A percentile compares a stretch with the other conserved stretches of the same genome.
Conservation (phyloP, 2,797 vertebrate species). For the Staurois parvus region DNA sequence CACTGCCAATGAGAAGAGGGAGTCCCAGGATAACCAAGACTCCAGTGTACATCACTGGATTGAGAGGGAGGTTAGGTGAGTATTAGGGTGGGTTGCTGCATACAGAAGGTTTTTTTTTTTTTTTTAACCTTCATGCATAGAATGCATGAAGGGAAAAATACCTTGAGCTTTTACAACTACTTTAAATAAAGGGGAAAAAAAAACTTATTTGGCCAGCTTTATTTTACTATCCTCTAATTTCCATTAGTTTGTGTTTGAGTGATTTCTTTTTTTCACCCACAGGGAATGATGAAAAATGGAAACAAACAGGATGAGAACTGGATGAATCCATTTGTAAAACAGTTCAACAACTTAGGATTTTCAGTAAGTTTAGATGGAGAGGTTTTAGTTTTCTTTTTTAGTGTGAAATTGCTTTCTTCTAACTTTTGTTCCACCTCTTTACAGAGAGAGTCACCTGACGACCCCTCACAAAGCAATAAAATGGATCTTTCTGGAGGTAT, state of each 20-base stretch:
- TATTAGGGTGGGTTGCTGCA: too few relatives aligned
- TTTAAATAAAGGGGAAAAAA: too few relatives aligned
- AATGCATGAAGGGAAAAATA: too few relatives aligned
- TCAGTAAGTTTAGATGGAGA: conserved; percentile 80
- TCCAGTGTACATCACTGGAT: too few relatives aligned
- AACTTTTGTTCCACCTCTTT: conserved; percentile 37
- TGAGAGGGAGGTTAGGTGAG: too few relatives aligned
- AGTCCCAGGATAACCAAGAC: too few relatives aligned
- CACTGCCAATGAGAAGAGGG: too few relatives aligned
- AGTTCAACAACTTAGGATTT: conserved; percentile 93
- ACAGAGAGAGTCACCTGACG: conserved; percentile 94
- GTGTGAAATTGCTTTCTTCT: background rate
- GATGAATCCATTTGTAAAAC: conserved; percentile 95
- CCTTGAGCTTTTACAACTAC: too few relatives aligned
- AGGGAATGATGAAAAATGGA: conserved; percentile 91
- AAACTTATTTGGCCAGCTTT: too few relatives aligned
- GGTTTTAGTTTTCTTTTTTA: background rate
- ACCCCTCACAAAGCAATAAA: conserved; percentile 91
- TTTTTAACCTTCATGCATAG: too few relatives aligned
- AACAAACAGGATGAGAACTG: conserved; percentile 94
- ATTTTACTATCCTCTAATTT: too few relatives aligned
- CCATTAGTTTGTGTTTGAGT: background rate
- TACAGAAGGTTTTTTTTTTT: too few relatives aligned
- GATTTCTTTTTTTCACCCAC: conserved; percentile 61
- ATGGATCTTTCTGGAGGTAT: conserved; percentile 86